Conservation (phyloP, 2,113 vertebrate species). For the Rhinolophus ferrumequinum region DNA sequence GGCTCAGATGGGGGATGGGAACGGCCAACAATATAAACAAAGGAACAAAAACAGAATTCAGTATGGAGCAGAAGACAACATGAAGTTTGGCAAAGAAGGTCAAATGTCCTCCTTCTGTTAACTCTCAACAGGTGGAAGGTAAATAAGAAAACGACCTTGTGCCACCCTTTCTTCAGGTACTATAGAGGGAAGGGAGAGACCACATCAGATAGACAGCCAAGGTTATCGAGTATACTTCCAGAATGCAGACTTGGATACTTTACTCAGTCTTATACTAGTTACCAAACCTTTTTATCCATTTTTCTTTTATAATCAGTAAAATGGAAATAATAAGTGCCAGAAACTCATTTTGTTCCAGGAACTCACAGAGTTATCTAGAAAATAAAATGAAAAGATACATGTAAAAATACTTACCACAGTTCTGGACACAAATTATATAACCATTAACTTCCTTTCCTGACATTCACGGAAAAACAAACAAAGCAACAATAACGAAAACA, state of each 20-base stretch:
- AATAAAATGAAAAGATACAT: neutral
- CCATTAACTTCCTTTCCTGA: neutral
- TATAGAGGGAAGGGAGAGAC: fast-evolving
- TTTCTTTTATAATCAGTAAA: neutral
- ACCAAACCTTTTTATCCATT: neutral
- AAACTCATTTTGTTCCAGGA: neutral
- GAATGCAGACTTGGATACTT: neutral
- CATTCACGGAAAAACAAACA: neutral
- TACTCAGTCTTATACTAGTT: neutral
- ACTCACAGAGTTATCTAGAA: neutral
- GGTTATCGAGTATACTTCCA: fast-evolving
- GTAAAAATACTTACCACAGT: neutral
- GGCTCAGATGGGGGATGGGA: neutral
- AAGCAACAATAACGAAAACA: neutral
- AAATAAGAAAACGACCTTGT: neutral
- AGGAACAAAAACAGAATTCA: neutral
- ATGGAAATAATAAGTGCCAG: neutral
- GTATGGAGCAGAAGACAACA: neutral
- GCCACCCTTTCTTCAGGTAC: neutral
- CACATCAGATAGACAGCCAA: neutral
- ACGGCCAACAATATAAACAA: neutral
- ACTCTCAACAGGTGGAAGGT: neutral
- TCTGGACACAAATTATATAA: neutral
- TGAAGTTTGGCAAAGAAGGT: neutral
- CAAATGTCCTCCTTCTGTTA: neutral